These are phyloP conservation scores for Callitettix versicolor DNA, from an alignment of 1,140 invertebrate genomes.

Conservation along the genomic window DNA sequence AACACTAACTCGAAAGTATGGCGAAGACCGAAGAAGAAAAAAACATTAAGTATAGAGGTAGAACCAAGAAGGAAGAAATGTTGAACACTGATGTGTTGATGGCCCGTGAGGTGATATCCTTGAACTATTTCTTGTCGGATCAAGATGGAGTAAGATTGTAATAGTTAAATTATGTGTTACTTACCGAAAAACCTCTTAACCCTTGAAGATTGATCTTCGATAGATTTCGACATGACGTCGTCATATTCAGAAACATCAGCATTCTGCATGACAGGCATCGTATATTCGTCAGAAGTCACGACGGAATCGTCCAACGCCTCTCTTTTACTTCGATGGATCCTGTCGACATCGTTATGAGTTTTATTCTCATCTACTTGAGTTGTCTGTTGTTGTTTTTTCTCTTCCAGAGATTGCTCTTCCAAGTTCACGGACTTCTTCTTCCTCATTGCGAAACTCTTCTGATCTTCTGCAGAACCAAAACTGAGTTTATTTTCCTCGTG, in stretches of 20 bases:
- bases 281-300: constrained; percentile 18
- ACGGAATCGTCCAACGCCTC: constrained; percentile 17
- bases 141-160: no score
- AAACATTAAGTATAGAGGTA: no score
- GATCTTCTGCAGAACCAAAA: constrained; percentile 11
- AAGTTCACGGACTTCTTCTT: constrained; percentile 13
- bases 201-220: constrained; percentile 11
- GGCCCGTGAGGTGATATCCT: no score
- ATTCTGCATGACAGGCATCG: constrained; percentile 23
- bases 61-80: no score
- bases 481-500: constrained; percentile 16
- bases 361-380: constrained; percentile 4
- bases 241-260: constrained; percentile 18
- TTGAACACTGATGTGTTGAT: no score
- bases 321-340: constrained; percentile 18
- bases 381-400: background rate
- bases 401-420: constrained; percentile 13
- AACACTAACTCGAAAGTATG: no score
- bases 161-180: background rate
- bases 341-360: constrained; percentile 4
- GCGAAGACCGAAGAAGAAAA: no score
- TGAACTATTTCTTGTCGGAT: no score
- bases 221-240: constrained; percentile 11
- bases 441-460: constrained; percentile 13
- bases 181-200: constrained; percentile 24